phyloP scores from a whole-genome alignment of 2,888 invertebrate genomes.

The Drosophila kambysellisi region DNA sequence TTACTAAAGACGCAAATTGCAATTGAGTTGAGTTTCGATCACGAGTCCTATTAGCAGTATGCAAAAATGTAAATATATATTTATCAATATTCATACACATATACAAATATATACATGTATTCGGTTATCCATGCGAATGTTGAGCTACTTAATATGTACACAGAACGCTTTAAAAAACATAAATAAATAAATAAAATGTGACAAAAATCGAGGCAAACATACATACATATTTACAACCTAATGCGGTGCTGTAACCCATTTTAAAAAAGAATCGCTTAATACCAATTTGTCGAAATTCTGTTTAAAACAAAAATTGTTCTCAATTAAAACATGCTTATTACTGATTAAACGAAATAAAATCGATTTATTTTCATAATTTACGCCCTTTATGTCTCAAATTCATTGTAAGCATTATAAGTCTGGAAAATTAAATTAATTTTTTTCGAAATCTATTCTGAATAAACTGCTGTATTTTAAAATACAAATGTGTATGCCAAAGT shows the following conservation, averaged over 20 bases:
- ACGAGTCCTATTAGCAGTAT: constrained; percentile 42
- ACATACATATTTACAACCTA: constrained; percentile 40
- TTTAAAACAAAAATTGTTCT: constrained; percentile 23
- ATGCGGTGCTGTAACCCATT: constrained; percentile 60
- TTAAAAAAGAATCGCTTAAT: constrained; percentile 27
- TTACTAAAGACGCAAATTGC: constrained; percentile 59
- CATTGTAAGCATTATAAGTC: constrained; percentile 25
- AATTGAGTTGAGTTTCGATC: constrained; percentile 50
- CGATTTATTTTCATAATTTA: constrained; percentile 36
- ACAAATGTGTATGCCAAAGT: not conserved
- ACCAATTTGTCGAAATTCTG: constrained; percentile 15
- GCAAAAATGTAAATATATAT: constrained; percentile 45
- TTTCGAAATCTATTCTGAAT: constrained; percentile 15
- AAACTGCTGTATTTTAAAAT: constrained; percentile 2
- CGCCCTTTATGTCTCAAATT: constrained; percentile 11
- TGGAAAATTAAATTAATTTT: constrained; percentile 27
- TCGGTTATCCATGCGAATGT: constrained; percentile 57
- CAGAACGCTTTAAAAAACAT: constrained; percentile 35
- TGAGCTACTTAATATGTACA: constrained; percentile 70
- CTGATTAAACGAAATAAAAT: constrained; percentile 33
- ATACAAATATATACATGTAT: constrained; percentile 39
- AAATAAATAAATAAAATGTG: no score
- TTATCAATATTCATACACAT: constrained; percentile 20
- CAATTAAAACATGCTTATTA: constrained; percentile 41
- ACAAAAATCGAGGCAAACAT: constrained; percentile 25